Evolutionary conservation across 1,140 invertebrate species (phyloP).

Genomic region (Zeugodacus cucurbitae): DNA sequence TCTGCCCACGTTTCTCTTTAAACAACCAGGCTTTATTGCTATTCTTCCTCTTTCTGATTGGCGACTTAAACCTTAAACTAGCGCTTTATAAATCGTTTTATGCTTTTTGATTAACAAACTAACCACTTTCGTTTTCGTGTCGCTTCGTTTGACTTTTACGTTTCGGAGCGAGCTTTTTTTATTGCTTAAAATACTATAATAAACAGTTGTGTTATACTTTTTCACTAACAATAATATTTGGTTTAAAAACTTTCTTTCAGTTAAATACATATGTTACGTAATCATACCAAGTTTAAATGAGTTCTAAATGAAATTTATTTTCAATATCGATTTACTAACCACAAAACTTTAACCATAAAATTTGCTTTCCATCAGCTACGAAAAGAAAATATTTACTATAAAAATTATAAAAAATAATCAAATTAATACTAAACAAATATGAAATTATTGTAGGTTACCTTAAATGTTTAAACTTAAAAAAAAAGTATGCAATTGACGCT

Average conservation of each 20-base stretch:
- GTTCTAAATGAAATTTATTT: neutral
- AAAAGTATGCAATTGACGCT: neutral
- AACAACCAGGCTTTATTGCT: neutral
- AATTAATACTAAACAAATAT: neutral
- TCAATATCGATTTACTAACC: conserved; percentile 21
- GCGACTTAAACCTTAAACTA: neutral
- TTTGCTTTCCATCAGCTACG: conserved; percentile 3
- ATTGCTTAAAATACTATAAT: neutral
- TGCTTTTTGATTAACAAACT: neutral
- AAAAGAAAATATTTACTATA: neutral
- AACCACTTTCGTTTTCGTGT: neutral
- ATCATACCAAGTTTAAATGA: neutral
- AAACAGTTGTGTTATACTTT: neutral
- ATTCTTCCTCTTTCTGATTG: neutral
- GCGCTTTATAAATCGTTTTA: neutral
- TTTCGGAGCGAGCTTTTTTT: neutral
- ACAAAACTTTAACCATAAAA: conserved; percentile 2
- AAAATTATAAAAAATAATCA: neutral
- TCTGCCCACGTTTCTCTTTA: neutral
- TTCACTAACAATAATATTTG: neutral
- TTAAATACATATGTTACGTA: neutral
- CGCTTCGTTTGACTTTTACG: neutral
- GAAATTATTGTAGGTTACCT: neutral
- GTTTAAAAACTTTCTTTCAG: neutral
- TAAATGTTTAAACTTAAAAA: neutral